Percentiles rank a stretch among this genome's conserved stretches.
Evolutionary conservation across 2,113 vertebrate species (phyloP).

Genomic region (Cinclus cinclus): DNA sequence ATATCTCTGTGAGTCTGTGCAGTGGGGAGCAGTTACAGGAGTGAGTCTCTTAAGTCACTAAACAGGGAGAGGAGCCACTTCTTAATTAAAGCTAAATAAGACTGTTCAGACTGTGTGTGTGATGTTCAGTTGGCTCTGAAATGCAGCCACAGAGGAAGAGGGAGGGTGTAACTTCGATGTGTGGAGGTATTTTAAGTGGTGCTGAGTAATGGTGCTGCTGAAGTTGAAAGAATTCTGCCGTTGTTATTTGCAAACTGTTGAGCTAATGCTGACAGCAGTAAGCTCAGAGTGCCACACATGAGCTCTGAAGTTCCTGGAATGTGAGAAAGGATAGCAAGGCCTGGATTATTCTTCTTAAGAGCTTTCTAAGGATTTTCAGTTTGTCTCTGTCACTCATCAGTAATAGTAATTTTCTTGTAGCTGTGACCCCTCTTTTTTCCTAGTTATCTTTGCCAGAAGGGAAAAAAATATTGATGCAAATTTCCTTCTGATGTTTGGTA

Average conservation of each 20-base stretch:
- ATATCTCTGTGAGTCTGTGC: neutral
- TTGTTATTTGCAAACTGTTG: neutral
- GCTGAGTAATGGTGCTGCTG: neutral
- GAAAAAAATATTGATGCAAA: neutral
- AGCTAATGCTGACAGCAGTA: neutral
- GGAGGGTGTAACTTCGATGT: neutral
- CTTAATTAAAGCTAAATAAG: neutral
- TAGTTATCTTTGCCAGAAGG: neutral
- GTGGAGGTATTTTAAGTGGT: neutral
- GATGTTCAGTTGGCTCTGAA: neutral
- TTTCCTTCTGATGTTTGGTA: neutral
- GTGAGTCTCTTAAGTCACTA: neutral
- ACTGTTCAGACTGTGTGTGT: accelerated
- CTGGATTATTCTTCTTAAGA: neutral
- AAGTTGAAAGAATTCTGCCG: neutral
- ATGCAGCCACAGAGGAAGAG: neutral
- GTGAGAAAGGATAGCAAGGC: neutral
- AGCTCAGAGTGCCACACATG: neutral
- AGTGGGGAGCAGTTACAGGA: neutral
- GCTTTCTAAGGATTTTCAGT: neutral
- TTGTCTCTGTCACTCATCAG: neutral
- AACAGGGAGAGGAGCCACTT: neutral
- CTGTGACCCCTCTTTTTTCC: neutral
- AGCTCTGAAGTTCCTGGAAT: neutral
- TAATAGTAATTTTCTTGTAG: neutral